These are phyloP conservation scores for Struthidea cinerea DNA, from an alignment of 2,113 vertebrate species.

Conservation along the genomic window DNA sequence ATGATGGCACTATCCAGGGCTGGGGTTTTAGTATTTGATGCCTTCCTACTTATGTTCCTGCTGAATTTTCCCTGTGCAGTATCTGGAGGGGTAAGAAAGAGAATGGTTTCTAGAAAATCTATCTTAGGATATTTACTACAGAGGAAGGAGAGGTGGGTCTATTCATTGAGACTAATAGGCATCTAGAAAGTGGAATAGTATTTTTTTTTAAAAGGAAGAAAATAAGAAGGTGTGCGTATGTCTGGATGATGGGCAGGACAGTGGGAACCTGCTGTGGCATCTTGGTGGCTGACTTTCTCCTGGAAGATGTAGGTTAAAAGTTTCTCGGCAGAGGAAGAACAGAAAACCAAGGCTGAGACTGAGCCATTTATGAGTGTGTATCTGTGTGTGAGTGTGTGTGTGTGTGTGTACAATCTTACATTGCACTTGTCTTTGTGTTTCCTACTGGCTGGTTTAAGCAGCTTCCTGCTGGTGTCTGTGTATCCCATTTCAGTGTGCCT, in stretches of 20 bases:
- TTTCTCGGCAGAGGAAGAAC: background rate
- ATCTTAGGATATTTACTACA: background rate
- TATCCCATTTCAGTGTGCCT: conserved; percentile 4
- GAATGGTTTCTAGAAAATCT: background rate
- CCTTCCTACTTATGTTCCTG: background rate
- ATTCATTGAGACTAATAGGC: background rate
- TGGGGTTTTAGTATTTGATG: background rate
- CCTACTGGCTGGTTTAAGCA: background rate
- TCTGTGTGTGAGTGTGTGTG: background rate
- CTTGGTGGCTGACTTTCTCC: background rate
- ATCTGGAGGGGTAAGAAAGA: background rate
- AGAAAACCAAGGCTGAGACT: background rate
- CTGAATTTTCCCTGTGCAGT: background rate
- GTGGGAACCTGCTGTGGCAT: background rate
- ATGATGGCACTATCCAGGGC: background rate
- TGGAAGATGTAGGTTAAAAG: background rate
- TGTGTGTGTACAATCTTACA: background rate
- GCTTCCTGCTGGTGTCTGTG: background rate
- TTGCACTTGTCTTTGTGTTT: conserved; percentile 22
- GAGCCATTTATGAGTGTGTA: background rate
- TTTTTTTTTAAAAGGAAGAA: background rate
- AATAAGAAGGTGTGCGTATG: background rate
- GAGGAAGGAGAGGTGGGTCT: background rate
- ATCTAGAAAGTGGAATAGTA: background rate
- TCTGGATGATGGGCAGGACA: background rate